Percentiles rank a stretch among this genome's conserved stretches.
Conservation (phyloP, 2,113 vertebrate genomes). For the Dicerorhinus sumatrensis region DNA sequence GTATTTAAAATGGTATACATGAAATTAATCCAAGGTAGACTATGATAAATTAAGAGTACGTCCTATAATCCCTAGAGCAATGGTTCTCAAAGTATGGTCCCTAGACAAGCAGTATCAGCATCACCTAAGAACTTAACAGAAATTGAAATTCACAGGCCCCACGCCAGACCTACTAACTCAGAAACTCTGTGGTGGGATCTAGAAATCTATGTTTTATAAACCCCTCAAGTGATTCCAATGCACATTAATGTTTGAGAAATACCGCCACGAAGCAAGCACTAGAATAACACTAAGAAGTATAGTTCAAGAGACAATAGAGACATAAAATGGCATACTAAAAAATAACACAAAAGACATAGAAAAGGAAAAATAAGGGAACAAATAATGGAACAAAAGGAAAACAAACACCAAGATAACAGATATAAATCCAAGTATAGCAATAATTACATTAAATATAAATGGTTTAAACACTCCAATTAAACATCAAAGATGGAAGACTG, state of each 20-base stretch:
- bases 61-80: not conserved
- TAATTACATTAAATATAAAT: conserved; percentile 51
- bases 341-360: not conserved
- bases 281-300: not conserved
- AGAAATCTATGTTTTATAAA: conserved; percentile 8
- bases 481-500: not conserved
- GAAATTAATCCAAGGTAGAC: not conserved
- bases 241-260: not conserved
- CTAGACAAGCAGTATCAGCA: not conserved
- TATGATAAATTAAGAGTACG: not conserved
- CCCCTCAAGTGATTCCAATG: not conserved
- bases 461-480: not conserved
- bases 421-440: not conserved
- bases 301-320: not conserved
- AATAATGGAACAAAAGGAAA: conserved; percentile 15
- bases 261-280: not conserved
- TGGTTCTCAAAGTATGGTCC: not conserved
- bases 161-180: not conserved
- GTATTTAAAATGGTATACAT: not conserved
- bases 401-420: not conserved
- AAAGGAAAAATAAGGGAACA: not conserved
- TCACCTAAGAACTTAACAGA: not conserved
- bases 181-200: not conserved
- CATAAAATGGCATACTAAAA: conserved; percentile 9
- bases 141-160: not conserved